Evolutionary conservation across 2,888 invertebrate genomes (phyloP).

Genomic region (Drosophila fulvimacula): DNA sequence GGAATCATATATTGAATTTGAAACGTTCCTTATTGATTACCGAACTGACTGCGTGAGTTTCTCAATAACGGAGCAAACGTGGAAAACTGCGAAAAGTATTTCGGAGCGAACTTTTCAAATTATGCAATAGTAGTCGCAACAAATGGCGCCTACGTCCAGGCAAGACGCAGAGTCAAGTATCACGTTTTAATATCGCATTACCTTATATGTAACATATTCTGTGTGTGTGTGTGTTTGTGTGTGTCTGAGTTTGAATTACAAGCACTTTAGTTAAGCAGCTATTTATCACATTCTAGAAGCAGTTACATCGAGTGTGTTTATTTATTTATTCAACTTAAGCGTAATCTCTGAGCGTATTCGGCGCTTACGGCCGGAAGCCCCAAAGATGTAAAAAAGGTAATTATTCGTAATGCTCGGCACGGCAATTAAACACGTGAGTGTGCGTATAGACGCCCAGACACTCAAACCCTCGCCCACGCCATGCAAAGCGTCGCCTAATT

Average conservation of each 20-base stretch:
- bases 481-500: constrained; percentile 12
- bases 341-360: constrained; percentile 9
- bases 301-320: neutral
- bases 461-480: neutral
- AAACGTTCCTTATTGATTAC: constrained; percentile 54
- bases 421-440: constrained; percentile 33
- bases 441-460: constrained; percentile 5
- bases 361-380: neutral
- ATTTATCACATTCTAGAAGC: constrained; percentile 17
- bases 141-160: constrained; percentile 11
- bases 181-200: constrained; percentile 65
- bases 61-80: constrained; percentile 24
- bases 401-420: constrained; percentile 39
- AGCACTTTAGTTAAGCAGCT: neutral
- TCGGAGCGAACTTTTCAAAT: constrained; percentile 38
- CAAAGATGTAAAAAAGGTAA: constrained; percentile 36
- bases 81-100: constrained; percentile 38
- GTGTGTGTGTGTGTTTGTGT: constrained; percentile 19
- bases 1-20: constrained; percentile 69
- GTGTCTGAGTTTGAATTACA: neutral
- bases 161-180: constrained; percentile 42
- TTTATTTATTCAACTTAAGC: neutral
- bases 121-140: constrained; percentile 28
- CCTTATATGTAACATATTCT: constrained; percentile 58
- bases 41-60: constrained; percentile 16